Base-by-base conservation (phyloP, 2,113 vertebrate genomes). In the Acinonyx jubatus region DNA sequence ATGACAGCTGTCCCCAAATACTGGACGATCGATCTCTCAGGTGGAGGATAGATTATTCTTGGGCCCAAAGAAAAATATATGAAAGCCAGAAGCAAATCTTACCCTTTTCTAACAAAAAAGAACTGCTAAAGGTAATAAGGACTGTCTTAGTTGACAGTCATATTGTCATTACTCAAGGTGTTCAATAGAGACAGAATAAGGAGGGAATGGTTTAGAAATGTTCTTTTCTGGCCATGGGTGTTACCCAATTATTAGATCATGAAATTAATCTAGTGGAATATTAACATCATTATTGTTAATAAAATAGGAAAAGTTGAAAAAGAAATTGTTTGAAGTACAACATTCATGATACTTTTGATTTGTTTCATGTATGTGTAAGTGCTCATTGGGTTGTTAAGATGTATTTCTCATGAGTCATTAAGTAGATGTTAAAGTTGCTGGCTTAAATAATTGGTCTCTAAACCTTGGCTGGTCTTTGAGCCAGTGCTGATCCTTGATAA, bases 221-320 rank as follows among this genome's bases (percentile, higher is more conserved):
- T 11, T 31, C 65, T 71, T 76, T 31, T 13, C 7, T 87, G 87
- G 36, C 33, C 2, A 33, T 36, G 11, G 5, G 8, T 79, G 41
- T 89, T 83, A 52, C 41, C 13, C 10, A 48, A 57, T 55, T 63
- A 63, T 21, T 89, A 65, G 41, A 57, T 52, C 14, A 2, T 95
- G 66, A 86, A 82, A 87, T 88, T 45, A 79, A 79, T 36, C 65
- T 52, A 91, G 5, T 48, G 55, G 25, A 33, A 91, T n/a, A 80
- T 38, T 61, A 91, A 55, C 21, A 93, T n/a, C 5, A 45, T 63
- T 68, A 6, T 69, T 89, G 91, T 86, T 33, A 96, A n/a, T 93
- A n/a, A 89, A 87, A 89, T 94, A 55, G 31, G 57, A 87, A 95
- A 78, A 82, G n/a, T 27, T 69, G 33, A 91, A 65, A 78, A 9